These are phyloP conservation scores for Eretmocerus hayati DNA, from an alignment of 2,888 invertebrate genomes.

Conservation along the genomic window DNA sequence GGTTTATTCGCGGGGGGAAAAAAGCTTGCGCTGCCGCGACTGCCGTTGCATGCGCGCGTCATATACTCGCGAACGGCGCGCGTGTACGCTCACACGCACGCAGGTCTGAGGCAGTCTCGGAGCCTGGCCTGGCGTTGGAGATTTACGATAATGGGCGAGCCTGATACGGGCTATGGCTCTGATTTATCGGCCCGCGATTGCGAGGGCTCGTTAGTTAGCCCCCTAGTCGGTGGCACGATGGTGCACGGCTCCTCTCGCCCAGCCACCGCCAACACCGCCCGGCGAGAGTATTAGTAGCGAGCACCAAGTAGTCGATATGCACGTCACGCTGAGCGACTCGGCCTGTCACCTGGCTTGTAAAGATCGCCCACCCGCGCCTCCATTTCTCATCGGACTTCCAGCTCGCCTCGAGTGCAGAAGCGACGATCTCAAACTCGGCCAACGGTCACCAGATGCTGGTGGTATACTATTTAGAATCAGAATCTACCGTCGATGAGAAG, in stretches of 20 bases:
- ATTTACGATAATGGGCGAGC: constrained; percentile 43
- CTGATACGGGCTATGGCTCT: constrained; percentile 31
- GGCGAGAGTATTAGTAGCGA: too few species aligned
- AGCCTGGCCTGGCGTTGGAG: constrained; percentile 35
- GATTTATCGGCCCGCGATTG: constrained; percentile 40
- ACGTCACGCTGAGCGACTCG: constrained; percentile 43
- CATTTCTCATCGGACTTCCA: not conserved
- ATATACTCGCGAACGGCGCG: too few species aligned
- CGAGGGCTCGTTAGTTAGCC: constrained; percentile 43
- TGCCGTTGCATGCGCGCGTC: too few species aligned
- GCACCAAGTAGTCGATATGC: constrained; percentile 43
- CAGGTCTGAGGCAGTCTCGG: constrained; percentile 14
- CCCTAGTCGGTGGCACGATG: not conserved
- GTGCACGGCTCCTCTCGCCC: not conserved
- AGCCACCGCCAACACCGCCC: constrained; percentile 9
- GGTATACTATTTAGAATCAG: too few species aligned
- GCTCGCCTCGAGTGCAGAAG: too few species aligned
- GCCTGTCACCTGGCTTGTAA: constrained; percentile 44
- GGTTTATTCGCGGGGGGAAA: constrained; percentile 34
- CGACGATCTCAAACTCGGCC: too few species aligned
- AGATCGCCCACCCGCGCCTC: constrained; percentile 27
- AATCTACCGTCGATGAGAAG: too few species aligned
- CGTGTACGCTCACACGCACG: constrained; percentile 3
- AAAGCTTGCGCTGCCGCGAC: constrained; percentile 15
- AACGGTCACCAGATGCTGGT: too few species aligned